Evolutionary conservation across 2,113 vertebrate species (phyloP), one percentile per base, ranked within the genome.

Genomic region (Passer montanus): DNA sequence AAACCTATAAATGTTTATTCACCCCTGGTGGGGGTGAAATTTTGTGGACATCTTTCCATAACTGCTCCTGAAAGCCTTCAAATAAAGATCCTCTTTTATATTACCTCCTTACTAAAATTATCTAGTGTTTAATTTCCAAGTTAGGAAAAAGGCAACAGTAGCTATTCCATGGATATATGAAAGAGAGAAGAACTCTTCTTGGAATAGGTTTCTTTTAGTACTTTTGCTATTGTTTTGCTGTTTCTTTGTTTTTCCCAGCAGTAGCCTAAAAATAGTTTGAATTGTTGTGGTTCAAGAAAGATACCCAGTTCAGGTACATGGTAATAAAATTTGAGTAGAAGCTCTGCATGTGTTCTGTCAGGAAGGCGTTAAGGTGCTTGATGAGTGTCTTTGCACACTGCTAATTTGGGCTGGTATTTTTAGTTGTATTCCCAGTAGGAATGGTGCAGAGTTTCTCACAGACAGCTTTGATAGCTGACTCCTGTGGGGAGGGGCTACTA

Each of bases 391-490:
- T 78, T 81, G 76, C 68, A 63, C 21, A 16, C 63, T 88, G 37
- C 83, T 95, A 74, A 81, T 93, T 94, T 90, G 92, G 30, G 58
- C 50, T 86, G 88, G 63, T 95, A 80, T 93, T 94, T 93, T 88
- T 68, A 93, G 63, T 78, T 84, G 55, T 70, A 18, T 31, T 94
- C 89, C 83, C 86, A 26, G 50, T 64, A 92, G 88, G 43, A 92
- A 67, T 74, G 75, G 35, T 64, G 39, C 26, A 50, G 64, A 77
- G 68, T 59, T 88, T 58, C 39, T 83, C 49, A 28, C 49, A 41
- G 62, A n/a, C 16, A 66, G 35, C 83, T 93, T 73, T 46, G 33
- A 58, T 66, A 28, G 59, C 75, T 63, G 80, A 31, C 27, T 95
- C 39, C 17, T 60, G 30, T 63, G 24, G 47, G 64, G 60, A 59